Base-by-base conservation (phyloP, 2,113 vertebrate genomes). In the Rhea pennata region DNA sequence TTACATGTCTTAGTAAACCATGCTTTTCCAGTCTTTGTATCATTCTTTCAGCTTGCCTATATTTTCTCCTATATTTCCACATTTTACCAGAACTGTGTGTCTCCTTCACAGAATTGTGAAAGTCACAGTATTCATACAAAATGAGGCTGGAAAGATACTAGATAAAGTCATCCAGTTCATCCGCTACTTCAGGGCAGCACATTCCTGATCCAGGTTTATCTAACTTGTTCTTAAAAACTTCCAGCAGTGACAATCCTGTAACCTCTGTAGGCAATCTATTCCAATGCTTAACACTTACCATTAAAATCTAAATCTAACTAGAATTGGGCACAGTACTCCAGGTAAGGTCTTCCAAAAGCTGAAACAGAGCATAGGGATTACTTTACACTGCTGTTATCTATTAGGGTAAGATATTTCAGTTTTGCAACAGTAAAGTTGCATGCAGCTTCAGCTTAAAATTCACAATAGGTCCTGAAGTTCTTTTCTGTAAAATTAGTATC, bases 401-500 rank as follows among this genome's bases (percentile, higher is more conserved):
- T 80, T 85, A 62, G 4, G 36, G 79, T 40, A 86, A 36, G 6
- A 5, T 65, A 67, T 19, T 48, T 87, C 27, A 76, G 79, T 88
- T 90, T 90, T 76, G 51, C 24, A 89, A 17, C 65, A 73, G 27
- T 53, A 83, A 12, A 73, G 50, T 33, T 50, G 76, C 64, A 33
- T n/a, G 85, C 31, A 15, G 65, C 81, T 84, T 84, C 23, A 65
- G 16, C 16, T 84, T 73, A 72, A 95, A 77, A 84, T 73, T 86
- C 46, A 44, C 67, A 53, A 40, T 36, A 92, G 33, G 3, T 85
- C 92, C 33, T 11, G 2, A 76, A 88, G 7, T 3, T 90, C 50
- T 80, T 86, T 88, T 86, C 65, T 80, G 44, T 54, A 86, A 94
- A 92, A 92, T 53, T 73, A 50, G 58, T 83, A 88, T 44, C 36